These are phyloP conservation scores for Caerostris darwini DNA, from an alignment of 1,140 invertebrate species.

Conservation along the genomic window DNA sequence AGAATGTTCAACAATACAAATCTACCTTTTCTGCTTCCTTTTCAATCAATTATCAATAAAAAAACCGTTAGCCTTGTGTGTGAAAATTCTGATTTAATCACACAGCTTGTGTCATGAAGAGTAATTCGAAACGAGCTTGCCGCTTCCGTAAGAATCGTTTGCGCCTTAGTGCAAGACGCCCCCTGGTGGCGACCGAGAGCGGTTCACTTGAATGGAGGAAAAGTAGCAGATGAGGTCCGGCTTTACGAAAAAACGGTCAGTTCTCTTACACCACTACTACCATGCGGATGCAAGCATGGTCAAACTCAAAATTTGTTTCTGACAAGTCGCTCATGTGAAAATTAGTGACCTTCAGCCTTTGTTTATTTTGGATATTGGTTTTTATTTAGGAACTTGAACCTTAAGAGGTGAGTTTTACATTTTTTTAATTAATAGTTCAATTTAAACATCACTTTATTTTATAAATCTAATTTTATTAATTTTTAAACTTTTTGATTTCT, in stretches of 20 bases:
- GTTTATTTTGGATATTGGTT: constrained; percentile 42
- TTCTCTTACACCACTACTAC: constrained; percentile 23
- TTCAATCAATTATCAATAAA: not conserved
- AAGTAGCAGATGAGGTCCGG: constrained; percentile 39
- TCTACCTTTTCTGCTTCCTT: not conserved
- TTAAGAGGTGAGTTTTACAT: no score
- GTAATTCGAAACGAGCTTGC: not conserved
- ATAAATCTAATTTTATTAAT: no score
- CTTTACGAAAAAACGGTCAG: constrained; percentile 40
- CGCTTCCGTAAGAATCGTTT: not conserved
- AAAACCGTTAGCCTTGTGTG: not conserved
- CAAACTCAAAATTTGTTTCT: not conserved
- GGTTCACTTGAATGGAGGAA: constrained; percentile 62
- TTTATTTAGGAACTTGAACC: not conserved
- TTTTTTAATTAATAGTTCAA: no score
- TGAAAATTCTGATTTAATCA: not conserved
- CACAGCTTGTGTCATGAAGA: not conserved
- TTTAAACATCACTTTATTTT: no score
- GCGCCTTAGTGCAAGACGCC: constrained; percentile 33
- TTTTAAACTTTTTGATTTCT: no score
- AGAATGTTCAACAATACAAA: no score
- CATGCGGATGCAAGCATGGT: constrained; percentile 27
- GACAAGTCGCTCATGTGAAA: not conserved
- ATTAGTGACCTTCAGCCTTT: not conserved
- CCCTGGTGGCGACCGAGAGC: constrained; percentile 44